Base-by-base conservation (phyloP, 2,888 invertebrate species). In the Eilema caniola region DNA sequence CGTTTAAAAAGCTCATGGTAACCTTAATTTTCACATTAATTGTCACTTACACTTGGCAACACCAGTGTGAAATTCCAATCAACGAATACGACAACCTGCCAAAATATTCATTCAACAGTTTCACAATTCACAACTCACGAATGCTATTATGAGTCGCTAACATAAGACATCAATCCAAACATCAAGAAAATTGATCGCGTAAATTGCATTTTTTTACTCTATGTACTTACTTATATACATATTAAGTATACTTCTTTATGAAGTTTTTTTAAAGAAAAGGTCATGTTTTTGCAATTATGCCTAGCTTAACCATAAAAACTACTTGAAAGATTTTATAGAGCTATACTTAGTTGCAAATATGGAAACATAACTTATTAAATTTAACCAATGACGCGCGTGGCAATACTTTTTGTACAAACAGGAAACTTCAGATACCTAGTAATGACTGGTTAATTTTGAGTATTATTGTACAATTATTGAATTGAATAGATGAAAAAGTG, bases 41-140 rank as follows among this genome's bases (percentile, higher is more conserved):
- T 53, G n/a, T 53, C 20, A n/a, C 53, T 53, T n/a, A 53, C n/a
- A 53, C 61, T 24, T 67, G 56, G 62, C 14, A 31, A 62, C 56
- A 28, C 53, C 12, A 37, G 56, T 64, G 75, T 31, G 69, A 24
- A 41, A 69, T 71, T 76, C 68, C 64, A 74, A 71, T 63, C 66
- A 28, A 66, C 57, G 14, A 79, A 74, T 81, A 73, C 71, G 70
- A 31, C 1, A 60, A 16, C 63, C 66, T 82, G 81, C 76, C 83
- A 81, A 80, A 57, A 69, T n/a, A 41, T 66, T 80, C 76, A 71
- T 66, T 82, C 73, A 66, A 41, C 73, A 72, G 74, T 72, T 78
- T 73, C 83, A 72, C 73, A 78, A 82, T 69, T 59, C 60, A 16
- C 28, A 41, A 57, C 24, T 41, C 31, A 53, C 12, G 16, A 56